Percentiles rank a stretch among this genome's conserved stretches.
Conservation (phyloP, 1,140 invertebrate genomes). For the Plutomurus gul region DNA sequence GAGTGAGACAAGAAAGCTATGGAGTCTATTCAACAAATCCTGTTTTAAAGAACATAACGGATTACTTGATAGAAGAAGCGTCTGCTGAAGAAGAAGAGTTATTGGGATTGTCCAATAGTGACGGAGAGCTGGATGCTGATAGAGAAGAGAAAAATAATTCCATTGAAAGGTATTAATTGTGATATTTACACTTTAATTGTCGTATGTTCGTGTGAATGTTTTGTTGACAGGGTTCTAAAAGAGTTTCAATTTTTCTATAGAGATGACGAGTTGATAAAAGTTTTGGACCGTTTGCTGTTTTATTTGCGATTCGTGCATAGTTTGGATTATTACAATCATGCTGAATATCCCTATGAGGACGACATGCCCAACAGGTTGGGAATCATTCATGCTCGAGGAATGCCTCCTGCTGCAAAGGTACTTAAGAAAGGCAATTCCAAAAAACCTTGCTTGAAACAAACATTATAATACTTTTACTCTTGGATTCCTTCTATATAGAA, state of each 20-base stretch:
- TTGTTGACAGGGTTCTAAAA: too few relatives aligned
- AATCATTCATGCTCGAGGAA: constrained; percentile 94
- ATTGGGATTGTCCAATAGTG: constrained; percentile 68
- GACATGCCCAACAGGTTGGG: constrained; percentile 99
- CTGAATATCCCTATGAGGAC: constrained; percentile 99
- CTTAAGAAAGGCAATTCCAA: too few relatives aligned
- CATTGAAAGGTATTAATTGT: constrained; percentile 74
- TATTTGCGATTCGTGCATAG: constrained; percentile 97
- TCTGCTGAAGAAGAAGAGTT: constrained; percentile 97
- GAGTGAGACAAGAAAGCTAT: constrained; percentile 64
- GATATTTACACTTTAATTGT: constrained; percentile 54
- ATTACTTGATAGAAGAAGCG: constrained; percentile 97
- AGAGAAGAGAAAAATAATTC: constrained; percentile 63
- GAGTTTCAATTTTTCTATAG: constrained; percentile 32
- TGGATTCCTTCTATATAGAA: too few relatives aligned
- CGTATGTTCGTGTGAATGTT: constrained; percentile 53
- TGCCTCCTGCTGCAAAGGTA: constrained; percentile 79
- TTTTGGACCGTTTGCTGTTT: constrained; percentile 80
- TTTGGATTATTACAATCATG: constrained; percentile 98
- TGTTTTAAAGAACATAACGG: constrained; percentile 94
- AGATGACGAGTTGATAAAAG: constrained; percentile 59
- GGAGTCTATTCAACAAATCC: constrained; percentile 90
- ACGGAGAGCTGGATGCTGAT: constrained; percentile 60
- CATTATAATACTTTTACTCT: too few relatives aligned
- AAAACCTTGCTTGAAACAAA: too few relatives aligned